A percentile compares a stretch with the other conserved stretches of the same genome.
These are phyloP conservation scores for Parthenolecanium corni DNA, from an alignment of 2,888 invertebrate genomes.

Conservation along the genomic window DNA sequence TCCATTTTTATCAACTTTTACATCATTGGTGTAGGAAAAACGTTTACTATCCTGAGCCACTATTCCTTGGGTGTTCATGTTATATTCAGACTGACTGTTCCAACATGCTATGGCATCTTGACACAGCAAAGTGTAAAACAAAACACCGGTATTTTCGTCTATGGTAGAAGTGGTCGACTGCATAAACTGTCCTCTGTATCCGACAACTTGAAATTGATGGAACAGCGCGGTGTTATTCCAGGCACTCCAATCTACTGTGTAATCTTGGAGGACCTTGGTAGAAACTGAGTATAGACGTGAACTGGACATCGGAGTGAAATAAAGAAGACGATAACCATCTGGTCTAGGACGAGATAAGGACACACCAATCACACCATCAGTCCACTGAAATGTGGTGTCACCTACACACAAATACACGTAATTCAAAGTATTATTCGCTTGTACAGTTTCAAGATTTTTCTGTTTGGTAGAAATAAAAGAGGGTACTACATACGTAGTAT, in stretches of 20 bases:
- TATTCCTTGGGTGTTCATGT: slow-evolving; percentile 48
- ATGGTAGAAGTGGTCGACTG: slow-evolving; percentile 64
- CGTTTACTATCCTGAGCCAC: slow-evolving; percentile 51
- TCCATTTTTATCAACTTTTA: slow-evolving; percentile 59
- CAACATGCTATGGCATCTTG: slow-evolving; percentile 67
- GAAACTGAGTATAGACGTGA: slow-evolving; percentile 67
- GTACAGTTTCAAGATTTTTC: too few species aligned
- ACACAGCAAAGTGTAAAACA: slow-evolving; percentile 68
- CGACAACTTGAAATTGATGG: slow-evolving; percentile 60
- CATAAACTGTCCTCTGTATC: slow-evolving; percentile 56
- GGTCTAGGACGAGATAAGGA: slow-evolving; percentile 50
- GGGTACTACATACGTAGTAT: too few species aligned
- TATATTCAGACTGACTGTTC: slow-evolving; percentile 57
- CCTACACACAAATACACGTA: slow-evolving; percentile 40
- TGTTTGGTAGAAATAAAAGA: too few species aligned
- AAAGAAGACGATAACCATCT: slow-evolving; percentile 45
- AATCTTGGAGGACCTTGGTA: slow-evolving; percentile 58
- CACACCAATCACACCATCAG: slow-evolving; percentile 66
- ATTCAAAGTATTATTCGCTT: too few species aligned
- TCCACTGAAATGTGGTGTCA: slow-evolving; percentile 68
- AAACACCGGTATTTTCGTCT: slow-evolving; percentile 53
- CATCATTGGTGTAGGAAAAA: slow-evolving; percentile 67
- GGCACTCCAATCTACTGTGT: slow-evolving; percentile 50
- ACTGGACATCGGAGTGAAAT: slow-evolving; percentile 72
- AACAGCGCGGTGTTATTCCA: slow-evolving; percentile 57